Percentiles rank a stretch among this genome's conserved stretches.
Evolutionary conservation across 2,888 invertebrate genomes (phyloP).

Genomic region (Perizoma affinitatum): DNA sequence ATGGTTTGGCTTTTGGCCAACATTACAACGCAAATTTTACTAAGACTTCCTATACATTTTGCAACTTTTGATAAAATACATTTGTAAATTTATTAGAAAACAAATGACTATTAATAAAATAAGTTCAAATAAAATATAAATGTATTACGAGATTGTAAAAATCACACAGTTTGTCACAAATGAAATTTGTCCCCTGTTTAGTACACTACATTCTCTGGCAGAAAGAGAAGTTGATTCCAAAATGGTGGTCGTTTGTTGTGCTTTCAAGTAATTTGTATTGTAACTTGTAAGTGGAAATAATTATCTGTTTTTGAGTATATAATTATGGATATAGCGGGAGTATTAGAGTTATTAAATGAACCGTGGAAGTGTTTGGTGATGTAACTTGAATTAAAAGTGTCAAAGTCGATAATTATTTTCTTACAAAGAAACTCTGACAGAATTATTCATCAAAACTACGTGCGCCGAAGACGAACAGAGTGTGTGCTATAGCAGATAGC

Average conservation of each 20-base stretch:
- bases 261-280: constrained; percentile 66
- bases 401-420: constrained; percentile 15
- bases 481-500: not conserved
- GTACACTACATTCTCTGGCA: not conserved
- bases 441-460: constrained; percentile 14
- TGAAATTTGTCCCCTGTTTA: too few relatives aligned
- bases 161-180: not conserved
- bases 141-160: not conserved
- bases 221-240: constrained; percentile 71
- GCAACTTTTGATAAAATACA: constrained; percentile 2
- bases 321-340: not conserved
- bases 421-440: constrained; percentile 24
- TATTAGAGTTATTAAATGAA: not conserved
- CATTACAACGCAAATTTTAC: constrained; percentile 15
- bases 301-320: constrained; percentile 1
- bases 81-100: not conserved
- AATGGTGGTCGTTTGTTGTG: constrained; percentile 85
- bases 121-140: not conserved
- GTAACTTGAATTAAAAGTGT: constrained; percentile 8
- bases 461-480: not conserved
- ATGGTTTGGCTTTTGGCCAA: constrained; percentile 17
- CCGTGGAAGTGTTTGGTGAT: constrained; percentile 13
- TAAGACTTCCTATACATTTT: constrained; percentile 15
- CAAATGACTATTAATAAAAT: not conserved
- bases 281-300: constrained; percentile 47